A percentile compares a stretch with the other conserved stretches of the same genome.
phyloP scores from a whole-genome alignment of 2,113 vertebrate species.

The Tauraco erythrolophus region DNA sequence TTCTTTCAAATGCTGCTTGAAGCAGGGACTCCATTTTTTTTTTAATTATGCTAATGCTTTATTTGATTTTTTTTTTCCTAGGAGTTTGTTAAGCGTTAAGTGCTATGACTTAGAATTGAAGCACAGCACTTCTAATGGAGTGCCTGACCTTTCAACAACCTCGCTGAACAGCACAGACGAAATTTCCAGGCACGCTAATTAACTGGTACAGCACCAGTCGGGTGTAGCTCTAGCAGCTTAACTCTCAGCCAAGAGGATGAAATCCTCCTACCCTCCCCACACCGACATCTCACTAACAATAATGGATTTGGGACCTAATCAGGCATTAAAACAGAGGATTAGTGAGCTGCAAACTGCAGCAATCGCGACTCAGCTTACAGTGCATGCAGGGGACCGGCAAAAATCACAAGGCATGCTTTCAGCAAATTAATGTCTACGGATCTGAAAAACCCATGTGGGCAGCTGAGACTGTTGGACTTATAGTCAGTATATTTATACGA shows the following conservation, averaged over 20 bases:
- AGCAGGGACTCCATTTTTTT: not conserved
- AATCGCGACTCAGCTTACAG: not conserved
- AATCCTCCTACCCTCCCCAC: conserved; percentile 33
- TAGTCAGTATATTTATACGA: not conserved
- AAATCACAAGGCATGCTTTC: not conserved
- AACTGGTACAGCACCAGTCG: not conserved
- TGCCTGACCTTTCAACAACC: conserved; percentile 34
- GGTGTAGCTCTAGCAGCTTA: conserved; percentile 35
- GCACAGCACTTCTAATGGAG: not conserved
- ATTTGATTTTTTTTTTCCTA: not conserved
- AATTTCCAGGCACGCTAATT: conserved; percentile 46
- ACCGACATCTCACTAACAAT: conserved; percentile 38
- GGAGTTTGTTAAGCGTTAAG: not conserved
- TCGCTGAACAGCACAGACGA: not conserved
- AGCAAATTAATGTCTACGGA: not conserved
- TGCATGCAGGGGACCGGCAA: not conserved
- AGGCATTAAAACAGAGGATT: conserved; percentile 61
- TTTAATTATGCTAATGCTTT: not conserved
- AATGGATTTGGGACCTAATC: conserved; percentile 59
- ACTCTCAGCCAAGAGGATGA: conserved; percentile 1
- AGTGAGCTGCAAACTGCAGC: not conserved
- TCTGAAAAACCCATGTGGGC: not conserved
- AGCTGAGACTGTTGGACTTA: not conserved
- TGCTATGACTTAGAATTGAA: not conserved
- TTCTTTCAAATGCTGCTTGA: not conserved